phyloP scores from a whole-genome alignment of 2,797 vertebrate genomes.

The Parotocinclus haroldoi region DNA sequence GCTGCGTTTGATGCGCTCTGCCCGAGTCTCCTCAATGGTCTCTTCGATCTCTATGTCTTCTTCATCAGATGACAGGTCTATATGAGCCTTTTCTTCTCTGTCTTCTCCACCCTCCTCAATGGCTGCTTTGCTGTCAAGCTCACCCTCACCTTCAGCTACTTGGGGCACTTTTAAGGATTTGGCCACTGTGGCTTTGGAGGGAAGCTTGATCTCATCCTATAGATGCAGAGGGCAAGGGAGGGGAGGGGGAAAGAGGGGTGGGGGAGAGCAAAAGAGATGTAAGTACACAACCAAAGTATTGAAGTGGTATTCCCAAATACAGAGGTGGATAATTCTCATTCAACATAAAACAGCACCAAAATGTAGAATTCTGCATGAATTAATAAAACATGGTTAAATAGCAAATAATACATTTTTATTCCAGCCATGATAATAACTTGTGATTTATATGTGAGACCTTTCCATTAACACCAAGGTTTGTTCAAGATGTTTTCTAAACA shows the following conservation, averaged over 20 bases:
- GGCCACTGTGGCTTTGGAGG: slow-evolving; percentile 85
- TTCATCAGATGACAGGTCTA: slow-evolving; percentile 93
- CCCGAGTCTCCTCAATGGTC: slow-evolving; percentile 83
- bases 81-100: slow-evolving; percentile 78
- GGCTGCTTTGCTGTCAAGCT: slow-evolving; percentile 70
- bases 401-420: too few relatives aligned
- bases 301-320: not conserved
- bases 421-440: too few relatives aligned
- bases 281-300: slow-evolving; percentile 3
- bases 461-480: too few relatives aligned
- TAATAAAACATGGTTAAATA: too few relatives aligned
- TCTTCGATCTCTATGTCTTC: slow-evolving; percentile 91
- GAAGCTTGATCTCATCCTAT: slow-evolving; percentile 93
- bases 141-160: slow-evolving; percentile 76
- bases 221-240: not conserved
- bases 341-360: too few relatives aligned
- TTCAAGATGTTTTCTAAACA: too few relatives aligned
- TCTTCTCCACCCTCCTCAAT: slow-evolving; percentile 70
- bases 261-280: too few relatives aligned
- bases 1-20: slow-evolving; percentile 88
- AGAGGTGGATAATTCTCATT: not conserved
- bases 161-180: slow-evolving; percentile 88
- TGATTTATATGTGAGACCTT: too few relatives aligned
- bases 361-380: too few relatives aligned
- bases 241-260: too few relatives aligned